phyloP scores from a whole-genome alignment of 2,113 vertebrate genomes.

The Rhegmatorhina hoffmannsi region DNA sequence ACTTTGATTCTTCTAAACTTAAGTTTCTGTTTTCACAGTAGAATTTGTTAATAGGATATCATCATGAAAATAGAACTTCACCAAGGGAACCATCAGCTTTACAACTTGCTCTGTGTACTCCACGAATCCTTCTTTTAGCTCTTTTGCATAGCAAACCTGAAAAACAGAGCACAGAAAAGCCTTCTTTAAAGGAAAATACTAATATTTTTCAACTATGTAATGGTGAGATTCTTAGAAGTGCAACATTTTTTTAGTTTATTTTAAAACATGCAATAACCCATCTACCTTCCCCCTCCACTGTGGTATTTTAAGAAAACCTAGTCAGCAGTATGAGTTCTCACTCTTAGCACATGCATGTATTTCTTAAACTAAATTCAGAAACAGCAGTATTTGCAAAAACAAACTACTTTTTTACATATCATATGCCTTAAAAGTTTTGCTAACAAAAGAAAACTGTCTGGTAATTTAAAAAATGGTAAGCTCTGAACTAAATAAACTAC shows the following conservation, averaged over 20 bases:
- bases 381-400: background rate
- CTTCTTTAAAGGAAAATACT: background rate
- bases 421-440: background rate
- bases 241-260: background rate
- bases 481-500: background rate
- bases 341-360: background rate
- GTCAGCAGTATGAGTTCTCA: background rate
- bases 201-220: background rate
- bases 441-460: background rate
- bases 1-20: background rate
- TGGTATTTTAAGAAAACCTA: background rate
- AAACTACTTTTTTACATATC: background rate
- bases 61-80: constrained; percentile 99
- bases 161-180: background rate
- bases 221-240: background rate
- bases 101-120: constrained; percentile 98
- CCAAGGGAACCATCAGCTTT: constrained; percentile 96
- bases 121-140: constrained; percentile 97
- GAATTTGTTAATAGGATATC: constrained; percentile 87
- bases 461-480: background rate
- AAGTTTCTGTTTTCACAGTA: background rate
- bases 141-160: constrained; percentile 98
- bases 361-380: background rate
- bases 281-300: background rate
- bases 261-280: background rate